Percentiles rank a stretch among this genome's conserved stretches.
Evolutionary conservation across 1,140 invertebrate genomes (phyloP).

Genomic region (Orchestia grillus): DNA sequence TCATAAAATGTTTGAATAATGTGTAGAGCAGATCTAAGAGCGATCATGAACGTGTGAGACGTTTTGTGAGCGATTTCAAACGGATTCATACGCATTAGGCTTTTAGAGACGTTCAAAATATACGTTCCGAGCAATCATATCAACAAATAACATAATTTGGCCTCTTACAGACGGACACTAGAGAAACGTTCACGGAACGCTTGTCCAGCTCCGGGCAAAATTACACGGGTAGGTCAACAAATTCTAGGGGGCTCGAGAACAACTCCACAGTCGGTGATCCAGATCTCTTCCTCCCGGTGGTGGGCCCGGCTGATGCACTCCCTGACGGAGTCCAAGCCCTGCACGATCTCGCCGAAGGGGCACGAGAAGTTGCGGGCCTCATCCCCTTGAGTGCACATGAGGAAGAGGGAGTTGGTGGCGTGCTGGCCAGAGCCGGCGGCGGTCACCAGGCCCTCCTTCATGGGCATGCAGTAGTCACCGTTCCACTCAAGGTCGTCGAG

Average conservation of each 20-base stretch:
- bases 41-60: no score
- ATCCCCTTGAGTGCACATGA: conserved; percentile 65
- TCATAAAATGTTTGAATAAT: no score
- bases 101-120: no score
- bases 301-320: conserved; percentile 60
- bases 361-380: conserved; percentile 63
- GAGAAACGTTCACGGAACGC: background rate
- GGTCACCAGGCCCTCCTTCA: conserved; percentile 64
- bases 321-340: conserved; percentile 59
- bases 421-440: conserved; percentile 58
- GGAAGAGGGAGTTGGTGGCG: conserved; percentile 62
- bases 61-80: no score
- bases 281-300: conserved; percentile 60
- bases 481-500: conserved; percentile 64
- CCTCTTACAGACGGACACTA: no score
- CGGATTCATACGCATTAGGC: no score
- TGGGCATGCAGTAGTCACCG: conserved; percentile 66
- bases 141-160: no score
- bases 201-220: background rate
- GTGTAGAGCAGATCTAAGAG: no score
- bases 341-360: conserved; percentile 61
- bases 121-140: no score
- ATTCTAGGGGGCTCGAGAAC: conserved; percentile 63
- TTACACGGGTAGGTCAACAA: conserved; percentile 12
- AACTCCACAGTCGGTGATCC: conserved; percentile 64